Evolutionary conservation across 2,888 invertebrate species (phyloP).

Genomic region (Melipona bicolor): DNA sequence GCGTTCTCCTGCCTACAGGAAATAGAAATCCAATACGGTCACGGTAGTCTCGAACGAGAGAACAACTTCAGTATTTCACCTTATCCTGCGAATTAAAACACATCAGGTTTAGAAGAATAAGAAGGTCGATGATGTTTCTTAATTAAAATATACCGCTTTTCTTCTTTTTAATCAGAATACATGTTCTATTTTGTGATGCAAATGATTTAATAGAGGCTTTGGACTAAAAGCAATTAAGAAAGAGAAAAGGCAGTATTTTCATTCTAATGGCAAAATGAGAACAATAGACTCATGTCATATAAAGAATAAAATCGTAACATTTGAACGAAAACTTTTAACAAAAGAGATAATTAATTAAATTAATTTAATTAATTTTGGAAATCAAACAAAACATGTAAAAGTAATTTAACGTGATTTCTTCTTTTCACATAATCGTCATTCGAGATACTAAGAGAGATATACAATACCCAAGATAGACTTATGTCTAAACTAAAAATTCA

Average conservation of each 20-base stretch:
- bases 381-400: background rate
- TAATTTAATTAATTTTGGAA: background rate
- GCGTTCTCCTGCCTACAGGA: conserved; percentile 45
- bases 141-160: background rate
- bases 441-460: background rate
- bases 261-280: background rate
- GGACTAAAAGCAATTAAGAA: background rate
- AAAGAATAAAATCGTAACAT: background rate
- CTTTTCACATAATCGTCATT: background rate
- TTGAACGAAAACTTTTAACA: background rate
- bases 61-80: conserved; percentile 37
- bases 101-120: conserved; percentile 1
- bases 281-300: background rate
- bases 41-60: conserved; percentile 53
- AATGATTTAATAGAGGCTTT: background rate
- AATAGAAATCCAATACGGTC: conserved; percentile 65
- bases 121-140: background rate
- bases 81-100: conserved; percentile 43
- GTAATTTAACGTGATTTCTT: background rate
- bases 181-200: too few relatives aligned
- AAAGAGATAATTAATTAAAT: background rate
- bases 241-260: background rate
- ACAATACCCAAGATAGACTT: background rate
- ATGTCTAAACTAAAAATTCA: background rate
- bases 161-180: background rate